phyloP scores from a whole-genome alignment of 1,140 invertebrate genomes.

The Drosophila paulistorum region DNA sequence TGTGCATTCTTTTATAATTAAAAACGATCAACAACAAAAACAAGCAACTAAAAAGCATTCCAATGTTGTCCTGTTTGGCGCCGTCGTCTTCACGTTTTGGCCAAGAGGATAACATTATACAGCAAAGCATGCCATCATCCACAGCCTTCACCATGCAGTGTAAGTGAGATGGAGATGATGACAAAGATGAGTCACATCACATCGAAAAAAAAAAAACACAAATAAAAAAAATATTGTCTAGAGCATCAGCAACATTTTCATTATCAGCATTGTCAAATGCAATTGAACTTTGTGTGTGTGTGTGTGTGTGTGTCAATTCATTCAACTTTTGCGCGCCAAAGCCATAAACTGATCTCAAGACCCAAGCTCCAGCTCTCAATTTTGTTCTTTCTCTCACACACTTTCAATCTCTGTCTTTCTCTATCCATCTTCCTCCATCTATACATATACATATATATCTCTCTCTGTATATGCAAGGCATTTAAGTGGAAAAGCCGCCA shows the following conservation, averaged over 20 bases:
- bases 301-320: constrained; percentile 38
- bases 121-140: constrained; percentile 82
- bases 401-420: constrained; percentile 11
- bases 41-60: constrained; percentile 71
- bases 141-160: constrained; percentile 83
- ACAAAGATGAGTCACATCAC: constrained; percentile 41
- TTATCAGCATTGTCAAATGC: constrained; percentile 65
- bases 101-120: constrained; percentile 83
- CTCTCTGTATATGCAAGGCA: constrained; percentile 14
- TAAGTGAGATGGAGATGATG: constrained; percentile 58
- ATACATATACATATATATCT: neutral
- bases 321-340: constrained; percentile 68
- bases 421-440: constrained; percentile 19
- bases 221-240: constrained; percentile 31
- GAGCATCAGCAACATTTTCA: constrained; percentile 48
- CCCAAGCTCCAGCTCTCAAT: constrained; percentile 22
- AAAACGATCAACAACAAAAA: constrained; percentile 3
- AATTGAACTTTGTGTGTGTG: constrained; percentile 49
- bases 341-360: constrained; percentile 37
- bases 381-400: neutral
- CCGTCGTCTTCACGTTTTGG: constrained; percentile 83
- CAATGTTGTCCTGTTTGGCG: constrained; percentile 83
- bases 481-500: constrained; percentile 47
- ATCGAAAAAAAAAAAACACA: constrained; percentile 20
- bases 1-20: constrained; percentile 22